Evolutionary conservation across 2,113 vertebrate genomes (phyloP), one percentile per base, ranked within the genome.

Genomic region (Alouatta palliata): DNA sequence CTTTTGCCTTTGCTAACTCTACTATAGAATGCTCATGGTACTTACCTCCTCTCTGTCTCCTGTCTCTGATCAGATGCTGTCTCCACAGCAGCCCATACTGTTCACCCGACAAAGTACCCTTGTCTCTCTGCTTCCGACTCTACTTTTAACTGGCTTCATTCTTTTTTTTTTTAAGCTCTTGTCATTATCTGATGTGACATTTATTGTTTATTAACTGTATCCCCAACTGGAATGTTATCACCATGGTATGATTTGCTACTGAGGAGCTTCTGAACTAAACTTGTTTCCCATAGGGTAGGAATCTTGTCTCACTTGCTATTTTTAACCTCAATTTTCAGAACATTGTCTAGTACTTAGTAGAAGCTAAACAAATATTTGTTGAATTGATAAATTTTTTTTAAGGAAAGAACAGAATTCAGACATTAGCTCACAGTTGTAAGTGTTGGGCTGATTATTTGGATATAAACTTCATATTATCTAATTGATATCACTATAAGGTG

Each of bases 261-360:
- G 61, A 49, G 23, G 32, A 75, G 20, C 10, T 54, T 14, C 17
- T 25, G 32, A 73, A 37, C 4, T 25, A 75, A 80, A 80, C 81
- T 21, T 85, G 61, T 47, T 32, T 71, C 58, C n/a, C 16, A 21
- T 9, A 77, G 7, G 49, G 37, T 52, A 90, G 85, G 54, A 86
- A 77, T 1, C 5, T 73, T 90, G 25, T 64, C n/a, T 93, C 61
- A 17, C 45, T 64, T 91, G 17, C 43, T 35, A 1, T 73, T 84
- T 80, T 89, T 73, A 94, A 79, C 56, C n/a, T 12, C 23, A 85
- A n/a, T 70, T 80, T 90, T 80, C 81, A 91, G 76, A 86, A 80
- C 54, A 68, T 77, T 87, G 21, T 43, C 23, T 94, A 56, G 5
- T 21, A 16, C 12, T 92, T 81, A 82, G 14, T 30, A 86, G 43